phyloP scores from a whole-genome alignment of 2,797 vertebrate species.

The Hypotaenidia okinawae region DNA sequence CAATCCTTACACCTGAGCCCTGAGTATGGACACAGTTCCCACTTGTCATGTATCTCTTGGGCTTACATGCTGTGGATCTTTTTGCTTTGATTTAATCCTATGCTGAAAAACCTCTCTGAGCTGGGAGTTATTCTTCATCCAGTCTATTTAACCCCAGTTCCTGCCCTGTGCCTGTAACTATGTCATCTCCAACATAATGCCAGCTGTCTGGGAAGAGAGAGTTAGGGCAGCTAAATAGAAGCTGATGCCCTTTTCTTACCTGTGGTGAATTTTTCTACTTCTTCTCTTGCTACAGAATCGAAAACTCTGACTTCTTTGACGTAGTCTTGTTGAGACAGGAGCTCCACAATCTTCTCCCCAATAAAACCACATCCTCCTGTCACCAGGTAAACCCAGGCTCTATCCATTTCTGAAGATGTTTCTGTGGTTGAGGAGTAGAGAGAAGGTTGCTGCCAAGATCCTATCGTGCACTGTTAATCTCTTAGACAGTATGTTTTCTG shows the following conservation, averaged over 20 bases:
- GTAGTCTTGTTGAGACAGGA: constrained; percentile 49
- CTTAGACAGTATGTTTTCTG: neutral
- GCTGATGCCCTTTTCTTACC: constrained; percentile 27
- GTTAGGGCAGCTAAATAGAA: neutral
- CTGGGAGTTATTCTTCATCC: neutral
- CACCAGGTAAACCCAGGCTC: constrained; percentile 49
- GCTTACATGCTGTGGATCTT: neutral
- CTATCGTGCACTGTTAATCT: neutral
- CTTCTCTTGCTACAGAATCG: constrained; percentile 38
- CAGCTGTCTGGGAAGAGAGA: neutral
- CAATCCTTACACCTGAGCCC: neutral
- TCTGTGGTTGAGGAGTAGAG: neutral
- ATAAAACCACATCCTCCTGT: constrained; percentile 63
- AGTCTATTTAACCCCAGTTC: neutral
- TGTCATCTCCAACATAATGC: neutral
- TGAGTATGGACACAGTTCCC: neutral
- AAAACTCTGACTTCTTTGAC: constrained; percentile 56
- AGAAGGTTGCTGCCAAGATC: neutral
- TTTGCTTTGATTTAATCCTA: neutral
- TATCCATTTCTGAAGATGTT: neutral
- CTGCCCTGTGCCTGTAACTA: neutral
- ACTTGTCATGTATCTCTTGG: neutral
- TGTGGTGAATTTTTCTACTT: constrained; percentile 25
- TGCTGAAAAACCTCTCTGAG: neutral
- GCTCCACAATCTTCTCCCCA: constrained; percentile 34